phyloP scores from a whole-genome alignment of 2,113 vertebrate genomes.

The Carassius carassius region DNA sequence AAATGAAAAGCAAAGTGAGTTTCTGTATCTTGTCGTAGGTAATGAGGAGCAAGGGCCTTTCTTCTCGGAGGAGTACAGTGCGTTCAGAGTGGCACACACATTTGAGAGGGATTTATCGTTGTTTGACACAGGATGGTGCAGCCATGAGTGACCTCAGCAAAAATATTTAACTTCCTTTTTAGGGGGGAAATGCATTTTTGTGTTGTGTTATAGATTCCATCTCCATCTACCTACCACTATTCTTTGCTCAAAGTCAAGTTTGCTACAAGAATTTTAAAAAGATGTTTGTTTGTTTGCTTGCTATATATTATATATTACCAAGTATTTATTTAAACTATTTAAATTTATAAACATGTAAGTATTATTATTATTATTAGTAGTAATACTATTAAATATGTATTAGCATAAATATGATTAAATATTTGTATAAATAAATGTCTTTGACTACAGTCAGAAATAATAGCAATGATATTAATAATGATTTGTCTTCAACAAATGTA shows the following conservation, averaged over 20 bases:
- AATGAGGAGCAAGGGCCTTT: conserved; percentile 87
- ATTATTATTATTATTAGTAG: too few relatives aligned
- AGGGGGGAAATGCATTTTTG: conserved; percentile 5
- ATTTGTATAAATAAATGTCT: too few relatives aligned
- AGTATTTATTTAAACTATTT: too few relatives aligned
- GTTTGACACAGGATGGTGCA: conserved; percentile 83
- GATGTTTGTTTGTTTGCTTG: too few relatives aligned
- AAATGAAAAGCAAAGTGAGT: conserved; percentile 92
- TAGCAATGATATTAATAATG: too few relatives aligned
- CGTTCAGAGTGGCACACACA: conserved; percentile 79
- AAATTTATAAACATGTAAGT: too few relatives aligned
- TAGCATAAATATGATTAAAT: too few relatives aligned
- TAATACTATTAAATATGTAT: too few relatives aligned
- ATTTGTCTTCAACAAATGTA: not conserved
- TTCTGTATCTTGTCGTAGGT: conserved; percentile 88
- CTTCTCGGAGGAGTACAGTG: conserved; percentile 80
- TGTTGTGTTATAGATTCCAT: not conserved
- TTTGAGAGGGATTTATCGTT: conserved; percentile 87
- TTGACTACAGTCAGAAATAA: too few relatives aligned
- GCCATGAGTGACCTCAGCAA: conserved; percentile 77
- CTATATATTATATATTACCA: too few relatives aligned
- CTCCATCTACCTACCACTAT: not conserved
- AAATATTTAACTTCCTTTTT: conserved; percentile 66
- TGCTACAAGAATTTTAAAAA: not conserved
- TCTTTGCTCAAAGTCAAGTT: not conserved